Conservation (phyloP, 92 coral and sea anemone species). For the Palythoa grandiflora region DNA sequence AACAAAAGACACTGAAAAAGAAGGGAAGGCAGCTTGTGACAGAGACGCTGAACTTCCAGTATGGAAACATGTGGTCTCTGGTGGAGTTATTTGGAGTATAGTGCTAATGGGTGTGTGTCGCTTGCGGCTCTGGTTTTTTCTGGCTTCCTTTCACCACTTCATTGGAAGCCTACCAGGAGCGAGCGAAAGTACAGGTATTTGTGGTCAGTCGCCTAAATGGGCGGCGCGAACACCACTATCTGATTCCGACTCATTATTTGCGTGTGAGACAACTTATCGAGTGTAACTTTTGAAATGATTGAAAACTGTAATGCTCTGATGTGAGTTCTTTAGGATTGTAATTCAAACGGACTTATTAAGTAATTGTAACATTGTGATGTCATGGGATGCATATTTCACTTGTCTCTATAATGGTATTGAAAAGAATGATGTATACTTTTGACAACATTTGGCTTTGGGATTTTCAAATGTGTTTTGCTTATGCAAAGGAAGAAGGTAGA, state of each 20-base stretch:
- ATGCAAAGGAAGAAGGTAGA: too few species aligned
- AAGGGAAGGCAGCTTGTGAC: background rate
- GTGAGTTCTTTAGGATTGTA: background rate
- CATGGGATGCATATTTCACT: background rate
- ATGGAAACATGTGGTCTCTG: constrained; percentile 45
- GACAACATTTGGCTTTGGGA: background rate
- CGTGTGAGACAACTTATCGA: background rate
- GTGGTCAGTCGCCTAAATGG: background rate
- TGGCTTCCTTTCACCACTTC: constrained; percentile 47
- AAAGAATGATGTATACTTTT: background rate
- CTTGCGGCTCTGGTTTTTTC: constrained; percentile 49
- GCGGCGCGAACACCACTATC: background rate
- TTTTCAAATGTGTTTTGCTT: too few species aligned
- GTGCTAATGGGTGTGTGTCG: constrained; percentile 48
- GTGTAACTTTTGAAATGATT: background rate
- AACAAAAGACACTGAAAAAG: background rate
- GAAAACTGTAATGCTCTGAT: background rate
- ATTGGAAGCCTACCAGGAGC: constrained; percentile 45
- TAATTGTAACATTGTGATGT: background rate
- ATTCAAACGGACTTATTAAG: background rate
- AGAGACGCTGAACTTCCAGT: constrained; percentile 21
- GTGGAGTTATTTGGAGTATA: constrained; percentile 50
- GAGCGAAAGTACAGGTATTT: constrained; percentile 45
- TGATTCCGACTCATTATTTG: background rate
- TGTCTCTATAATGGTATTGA: background rate